phyloP scores from a whole-genome alignment of 2,888 invertebrate species.

The Nemotelus nigrinus region DNA sequence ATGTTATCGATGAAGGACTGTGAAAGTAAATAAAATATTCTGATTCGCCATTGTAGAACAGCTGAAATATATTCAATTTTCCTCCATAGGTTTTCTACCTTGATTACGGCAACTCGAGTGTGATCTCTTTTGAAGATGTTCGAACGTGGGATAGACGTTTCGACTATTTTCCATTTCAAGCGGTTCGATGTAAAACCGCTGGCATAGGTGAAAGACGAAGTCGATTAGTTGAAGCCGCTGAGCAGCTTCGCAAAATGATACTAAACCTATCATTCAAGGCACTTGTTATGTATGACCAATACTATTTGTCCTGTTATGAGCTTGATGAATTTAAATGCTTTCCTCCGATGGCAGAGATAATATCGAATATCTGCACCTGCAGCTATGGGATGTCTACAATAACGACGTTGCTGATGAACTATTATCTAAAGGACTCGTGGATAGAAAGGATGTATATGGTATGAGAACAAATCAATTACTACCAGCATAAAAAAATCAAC shows the following conservation, averaged over 20 bases:
- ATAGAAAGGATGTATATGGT: neutral
- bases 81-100: constrained; percentile 59
- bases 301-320: neutral
- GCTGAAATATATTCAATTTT: no score
- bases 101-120: constrained; percentile 60
- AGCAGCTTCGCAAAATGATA: constrained; percentile 34
- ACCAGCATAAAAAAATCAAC: no score
- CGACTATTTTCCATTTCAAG: constrained; percentile 57
- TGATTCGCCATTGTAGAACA: no score
- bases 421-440: constrained; percentile 16
- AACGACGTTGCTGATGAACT: constrained; percentile 30
- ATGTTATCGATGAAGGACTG: constrained; percentile 44
- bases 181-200: constrained; percentile 56
- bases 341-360: constrained; percentile 11
- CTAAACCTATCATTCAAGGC: constrained; percentile 29
- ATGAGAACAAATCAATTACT: constrained; percentile 37
- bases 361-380: constrained; percentile 13
- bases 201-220: constrained; percentile 48
- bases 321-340: neutral
- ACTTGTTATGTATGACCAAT: constrained; percentile 34
- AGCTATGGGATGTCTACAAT: constrained; percentile 14
- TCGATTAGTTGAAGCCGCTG: constrained; percentile 7
- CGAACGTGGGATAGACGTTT: constrained; percentile 55
- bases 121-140: constrained; percentile 55
- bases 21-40: constrained; percentile 42